These are phyloP conservation scores for Venturia canescens DNA, from an alignment of 1,140 invertebrate species.

Conservation along the genomic window DNA sequence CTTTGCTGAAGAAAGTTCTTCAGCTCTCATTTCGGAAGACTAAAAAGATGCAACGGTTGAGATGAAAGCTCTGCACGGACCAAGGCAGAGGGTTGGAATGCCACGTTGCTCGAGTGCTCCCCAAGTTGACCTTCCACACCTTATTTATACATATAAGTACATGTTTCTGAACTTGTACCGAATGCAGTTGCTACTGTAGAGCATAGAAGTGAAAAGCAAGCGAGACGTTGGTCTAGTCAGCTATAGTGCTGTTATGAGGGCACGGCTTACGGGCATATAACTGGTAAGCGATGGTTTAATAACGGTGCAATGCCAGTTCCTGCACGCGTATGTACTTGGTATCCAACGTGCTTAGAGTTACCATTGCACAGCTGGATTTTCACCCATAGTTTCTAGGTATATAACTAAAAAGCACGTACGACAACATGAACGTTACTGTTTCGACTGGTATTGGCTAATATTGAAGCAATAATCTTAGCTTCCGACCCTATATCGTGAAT, in stretches of 20 bases:
- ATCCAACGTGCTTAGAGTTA: constrained; percentile 53
- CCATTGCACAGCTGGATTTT: constrained; percentile 47
- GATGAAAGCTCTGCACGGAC: not conserved
- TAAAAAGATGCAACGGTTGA: not conserved
- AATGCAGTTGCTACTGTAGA: not conserved
- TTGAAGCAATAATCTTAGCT: constrained; percentile 71
- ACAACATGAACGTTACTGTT: constrained; percentile 63
- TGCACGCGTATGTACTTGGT: constrained; percentile 51
- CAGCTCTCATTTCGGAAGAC: not conserved
- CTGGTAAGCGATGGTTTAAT: constrained; percentile 74
- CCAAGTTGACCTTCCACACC: not conserved
- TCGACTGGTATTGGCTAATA: constrained; percentile 72
- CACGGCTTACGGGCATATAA: constrained; percentile 63
- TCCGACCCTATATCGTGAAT: constrained; percentile 8
- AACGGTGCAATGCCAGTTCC: constrained; percentile 63
- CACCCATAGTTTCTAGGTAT: not conserved
- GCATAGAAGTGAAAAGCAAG: constrained; percentile 3
- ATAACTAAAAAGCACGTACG: constrained; percentile 28
- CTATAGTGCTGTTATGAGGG: constrained; percentile 26
- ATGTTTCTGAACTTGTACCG: not conserved
- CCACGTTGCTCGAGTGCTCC: not conserved
- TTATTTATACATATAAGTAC: not conserved
- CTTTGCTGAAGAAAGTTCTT: too few species aligned
- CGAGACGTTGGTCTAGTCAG: not conserved
- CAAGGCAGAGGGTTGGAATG: not conserved